Conservation (phyloP, 2,888 invertebrate genomes). For the Hirtodrosophila histrioides region DNA sequence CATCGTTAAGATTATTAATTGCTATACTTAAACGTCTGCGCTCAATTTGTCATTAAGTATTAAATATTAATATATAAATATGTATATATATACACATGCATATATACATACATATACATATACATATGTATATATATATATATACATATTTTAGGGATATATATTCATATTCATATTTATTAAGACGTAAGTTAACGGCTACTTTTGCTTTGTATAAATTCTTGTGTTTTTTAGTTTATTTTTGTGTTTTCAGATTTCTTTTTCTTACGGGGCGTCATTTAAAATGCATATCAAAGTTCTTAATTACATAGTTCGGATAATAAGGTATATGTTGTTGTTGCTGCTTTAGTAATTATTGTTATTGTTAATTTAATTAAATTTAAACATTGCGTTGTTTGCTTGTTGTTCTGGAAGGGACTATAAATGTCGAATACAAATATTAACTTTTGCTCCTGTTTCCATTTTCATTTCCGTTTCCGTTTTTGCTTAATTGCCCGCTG, state of each 20-base stretch:
- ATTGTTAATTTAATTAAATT: constrained; percentile 49
- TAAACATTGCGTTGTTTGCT: constrained; percentile 28
- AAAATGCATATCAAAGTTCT: constrained; percentile 79
- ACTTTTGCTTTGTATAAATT: constrained; percentile 75
- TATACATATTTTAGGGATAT: constrained; percentile 16
- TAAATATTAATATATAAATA: constrained; percentile 39
- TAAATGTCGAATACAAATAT: constrained; percentile 47
- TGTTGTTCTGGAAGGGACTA: constrained; percentile 51
- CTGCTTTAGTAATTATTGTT: not conserved
- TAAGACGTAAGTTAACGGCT: constrained; percentile 65
- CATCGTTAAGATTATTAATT: constrained; percentile 51
- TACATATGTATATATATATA: constrained; percentile 9
- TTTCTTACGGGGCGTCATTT: constrained; percentile 64
- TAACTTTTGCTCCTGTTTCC: constrained; percentile 6
- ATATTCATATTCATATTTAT: constrained; percentile 26
- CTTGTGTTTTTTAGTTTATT: constrained; percentile 39
- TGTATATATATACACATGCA: constrained; percentile 12
- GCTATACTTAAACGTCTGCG: constrained; percentile 34
- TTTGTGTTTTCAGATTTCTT: constrained; percentile 36
- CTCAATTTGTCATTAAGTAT: constrained; percentile 36
- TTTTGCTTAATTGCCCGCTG: constrained; percentile 39
- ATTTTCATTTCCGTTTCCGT: not conserved
- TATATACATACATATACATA: constrained; percentile 21
- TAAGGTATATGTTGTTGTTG: constrained; percentile 36
- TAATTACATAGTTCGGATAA: constrained; percentile 54